These are phyloP conservation scores for Gymnoscelis rufifasciata DNA, from an alignment of 2,888 invertebrate species.

Conservation along the genomic window DNA sequence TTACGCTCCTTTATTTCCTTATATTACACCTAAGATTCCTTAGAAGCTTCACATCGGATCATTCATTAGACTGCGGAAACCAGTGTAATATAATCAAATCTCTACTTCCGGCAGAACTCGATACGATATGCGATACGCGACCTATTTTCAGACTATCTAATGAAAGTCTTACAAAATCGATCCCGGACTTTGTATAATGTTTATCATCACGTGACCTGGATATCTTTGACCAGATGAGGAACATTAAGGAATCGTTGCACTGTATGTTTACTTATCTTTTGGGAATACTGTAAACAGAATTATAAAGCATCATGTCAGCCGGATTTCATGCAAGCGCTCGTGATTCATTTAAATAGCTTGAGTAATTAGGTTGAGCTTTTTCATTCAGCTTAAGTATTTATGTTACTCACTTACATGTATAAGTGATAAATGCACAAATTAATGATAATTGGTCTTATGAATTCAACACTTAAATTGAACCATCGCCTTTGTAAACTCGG, in stretches of 20 bases:
- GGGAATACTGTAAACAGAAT: conserved; percentile 55
- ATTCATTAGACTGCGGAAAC: conserved; percentile 14
- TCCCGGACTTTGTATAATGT: conserved; percentile 38
- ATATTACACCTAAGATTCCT: not conserved
- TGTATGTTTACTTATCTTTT: conserved; percentile 51
- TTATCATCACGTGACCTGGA: conserved; percentile 44
- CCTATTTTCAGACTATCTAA: conserved; percentile 23
- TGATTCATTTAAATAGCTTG: conserved; percentile 23
- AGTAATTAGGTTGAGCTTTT: not conserved
- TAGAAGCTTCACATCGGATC: not conserved
- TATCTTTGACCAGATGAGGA: conserved; percentile 38
- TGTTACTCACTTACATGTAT: too few species aligned
- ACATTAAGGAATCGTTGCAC: conserved; percentile 32
- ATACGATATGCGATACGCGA: conserved; percentile 28
- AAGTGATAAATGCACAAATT: too few species aligned
- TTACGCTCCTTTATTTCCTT: not conserved
- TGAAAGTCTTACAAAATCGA: conserved; percentile 29
- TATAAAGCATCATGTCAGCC: conserved; percentile 40
- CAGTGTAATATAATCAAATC: conserved; percentile 14
- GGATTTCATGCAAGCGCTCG: conserved; percentile 28
- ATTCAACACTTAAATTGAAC: too few species aligned
- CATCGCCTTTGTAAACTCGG: not conserved
- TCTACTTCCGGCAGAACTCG: conserved; percentile 22
- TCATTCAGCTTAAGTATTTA: not conserved
- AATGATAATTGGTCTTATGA: too few species aligned